Base-by-base conservation (phyloP, 2,888 invertebrate species). In the Drosophila lutescens region DNA sequence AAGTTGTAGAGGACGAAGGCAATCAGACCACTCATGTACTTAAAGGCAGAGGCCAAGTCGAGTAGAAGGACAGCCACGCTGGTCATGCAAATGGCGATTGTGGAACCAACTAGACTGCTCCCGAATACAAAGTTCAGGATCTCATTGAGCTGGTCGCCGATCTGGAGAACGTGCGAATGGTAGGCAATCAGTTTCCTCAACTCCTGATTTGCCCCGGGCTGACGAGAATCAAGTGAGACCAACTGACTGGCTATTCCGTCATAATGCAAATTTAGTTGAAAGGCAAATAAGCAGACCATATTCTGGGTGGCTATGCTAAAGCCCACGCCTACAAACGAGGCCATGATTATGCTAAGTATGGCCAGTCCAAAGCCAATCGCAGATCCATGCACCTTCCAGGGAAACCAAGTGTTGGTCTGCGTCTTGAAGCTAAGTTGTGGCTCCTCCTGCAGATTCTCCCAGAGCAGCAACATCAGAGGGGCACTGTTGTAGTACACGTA, bases 381-480 rank as follows among this genome's bases (percentile, higher is more conserved):
- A 0, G 89, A 79, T 1, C 61, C 46, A 2, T 74, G 72, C 4
- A 76, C 66, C 7, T 77, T 79, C 91, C 91, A 91, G 1, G 91
- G 91, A 76, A 91, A 91, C 91, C 91, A 91, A 13, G 91, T 90
- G 50, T 86, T 84, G 44, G 90, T 89, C 65, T 91, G 91, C 26
- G 74, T 80, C 30, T 78, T 85, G 59, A 77, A 89, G 12, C 50
- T 67, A 6, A 88, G 56, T 0, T 73, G 46, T 8, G 63, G 12
- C 0, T 72, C 68, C 4, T 78, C 68, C 4, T 57, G n/a, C 4
- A 62, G 3, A 43, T 73, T 15, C 53, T 91, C 87, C 23, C 82
- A 86, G 15, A 81, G 1, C 1, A 86, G 63, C 44, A 83, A 68
- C 4, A 78, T 36, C 54, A 91, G 36, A 0, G 91, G 91, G 17